Base-by-base conservation (phyloP, 2,888 invertebrate genomes). In the Tridacna gigas region DNA sequence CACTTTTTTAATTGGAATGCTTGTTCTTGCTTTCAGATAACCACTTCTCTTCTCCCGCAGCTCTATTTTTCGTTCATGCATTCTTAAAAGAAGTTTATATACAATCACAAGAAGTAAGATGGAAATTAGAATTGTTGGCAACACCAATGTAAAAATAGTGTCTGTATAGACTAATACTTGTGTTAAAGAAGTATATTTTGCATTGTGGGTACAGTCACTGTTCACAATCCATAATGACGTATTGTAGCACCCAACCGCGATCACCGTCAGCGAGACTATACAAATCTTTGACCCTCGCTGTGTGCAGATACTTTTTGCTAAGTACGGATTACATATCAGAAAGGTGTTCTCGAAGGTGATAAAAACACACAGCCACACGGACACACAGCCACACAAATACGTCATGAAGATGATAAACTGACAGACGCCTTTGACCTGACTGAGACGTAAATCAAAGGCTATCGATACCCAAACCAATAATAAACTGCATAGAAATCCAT, bases 401-500 rank as follows among this genome's bases (percentile, higher is more conserved):
- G 97, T 96, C 22, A 96, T 91, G 94, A 97, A 98, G 13, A 97
- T 96, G 88, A 97, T 96, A 56, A 96, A 94, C 92, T 97, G 97
- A 90, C 98, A 98, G 95, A 96, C 96, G 9, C 96, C 96, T 37
- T 96, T 75, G 2, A 86, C 69, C 37, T 76, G 79, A 63, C 86
- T 80, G 0, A 86, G 79, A 15, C 66, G 67, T 26, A 86, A 26
- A 47, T 80, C 61, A 60, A 86, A 82, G 3, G 79, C 79, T 51
- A 81, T 79, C 0, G 83, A 80, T 15, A 67, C 69, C 92, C 93
- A 93, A 0, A 84, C 88, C 15, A 91, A 45, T 63, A 97, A 95
- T 1, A 97, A 94, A n/a, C 96, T 96, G 0, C 96, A 88, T 13
- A 98, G 95, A 91, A 97, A 97, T 0, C 97, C 95, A 0, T 97